These are phyloP conservation scores for Chromobotia macracanthus DNA, from an alignment of 2,797 vertebrate genomes.

Conservation along the genomic window DNA sequence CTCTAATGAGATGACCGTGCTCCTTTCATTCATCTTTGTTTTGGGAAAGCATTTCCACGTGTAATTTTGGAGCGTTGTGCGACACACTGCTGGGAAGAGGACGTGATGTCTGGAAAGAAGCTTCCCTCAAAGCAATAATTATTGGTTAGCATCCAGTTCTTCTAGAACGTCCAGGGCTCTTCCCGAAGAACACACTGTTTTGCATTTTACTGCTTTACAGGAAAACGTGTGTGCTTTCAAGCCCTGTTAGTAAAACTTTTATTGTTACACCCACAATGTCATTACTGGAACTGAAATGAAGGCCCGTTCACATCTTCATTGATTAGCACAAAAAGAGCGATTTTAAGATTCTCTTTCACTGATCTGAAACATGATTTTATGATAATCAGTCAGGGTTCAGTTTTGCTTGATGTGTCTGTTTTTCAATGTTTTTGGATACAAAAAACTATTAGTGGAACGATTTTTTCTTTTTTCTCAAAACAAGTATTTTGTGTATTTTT, in stretches of 20 bases:
- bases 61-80: slow-evolving; percentile 70
- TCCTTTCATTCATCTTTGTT: slow-evolving; percentile 52
- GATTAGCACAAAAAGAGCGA: not conserved
- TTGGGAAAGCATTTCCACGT: slow-evolving; percentile 69
- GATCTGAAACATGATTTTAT: too few species aligned
- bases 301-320: not conserved
- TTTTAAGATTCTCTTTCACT: too few species aligned
- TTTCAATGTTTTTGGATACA: too few species aligned
- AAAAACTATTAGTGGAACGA: too few species aligned
- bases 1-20: slow-evolving; percentile 27
- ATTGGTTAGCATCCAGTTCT: slow-evolving; percentile 65
- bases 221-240: not conserved
- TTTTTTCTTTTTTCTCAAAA: too few species aligned
- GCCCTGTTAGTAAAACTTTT: not conserved
- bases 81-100: slow-evolving; percentile 71
- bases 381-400: too few species aligned
- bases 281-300: too few species aligned
- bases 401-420: too few species aligned
- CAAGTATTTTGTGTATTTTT: too few species aligned
- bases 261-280: too few species aligned
- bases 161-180: slow-evolving; percentile 51
- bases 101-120: slow-evolving; percentile 74
- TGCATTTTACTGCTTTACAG: slow-evolving; percentile 31
- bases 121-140: slow-evolving; percentile 72
- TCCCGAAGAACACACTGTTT: slow-evolving; percentile 26